Evolutionary conservation across 1,140 invertebrate genomes (phyloP).

Genomic region (Kradibia gibbosae): DNA sequence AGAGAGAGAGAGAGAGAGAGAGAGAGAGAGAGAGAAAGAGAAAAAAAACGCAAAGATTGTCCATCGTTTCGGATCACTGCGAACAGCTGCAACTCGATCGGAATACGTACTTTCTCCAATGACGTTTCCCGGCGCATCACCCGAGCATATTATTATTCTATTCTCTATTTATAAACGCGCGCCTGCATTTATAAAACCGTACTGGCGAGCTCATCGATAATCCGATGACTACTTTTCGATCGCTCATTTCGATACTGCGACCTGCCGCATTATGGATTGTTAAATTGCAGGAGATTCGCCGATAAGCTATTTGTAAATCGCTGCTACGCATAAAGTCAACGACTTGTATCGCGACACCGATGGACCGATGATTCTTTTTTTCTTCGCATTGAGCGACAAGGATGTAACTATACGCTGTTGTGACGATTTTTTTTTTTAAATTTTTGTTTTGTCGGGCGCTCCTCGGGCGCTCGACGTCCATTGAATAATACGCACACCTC

Average conservation of each 20-base stretch:
- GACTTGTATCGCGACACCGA: slow-evolving; percentile 42
- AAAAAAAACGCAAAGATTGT: background rate
- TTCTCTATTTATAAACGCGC: slow-evolving; percentile 45
- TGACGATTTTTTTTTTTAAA: slow-evolving; percentile 18
- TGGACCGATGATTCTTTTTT: slow-evolving; percentile 33
- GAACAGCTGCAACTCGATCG: background rate
- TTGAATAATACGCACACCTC: background rate
- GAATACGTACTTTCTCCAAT: background rate
- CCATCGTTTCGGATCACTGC: background rate
- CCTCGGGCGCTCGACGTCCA: background rate
- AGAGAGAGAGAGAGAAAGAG: no score
- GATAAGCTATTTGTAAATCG: slow-evolving; percentile 24
- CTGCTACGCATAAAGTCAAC: slow-evolving; percentile 44
- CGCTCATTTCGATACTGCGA: background rate
- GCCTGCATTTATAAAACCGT: slow-evolving; percentile 36
- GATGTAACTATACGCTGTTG: background rate
- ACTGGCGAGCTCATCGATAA: slow-evolving; percentile 28
- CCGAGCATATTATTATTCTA: slow-evolving; percentile 35
- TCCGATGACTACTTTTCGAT: background rate
- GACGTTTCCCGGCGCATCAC: background rate
- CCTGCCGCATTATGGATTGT: background rate
- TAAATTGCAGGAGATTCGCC: background rate
- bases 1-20: no score
- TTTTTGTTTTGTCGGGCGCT: background rate
- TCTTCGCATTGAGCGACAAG: background rate